Conservation (phyloP, 1,140 invertebrate species). For the Bombus cullumanus region DNA sequence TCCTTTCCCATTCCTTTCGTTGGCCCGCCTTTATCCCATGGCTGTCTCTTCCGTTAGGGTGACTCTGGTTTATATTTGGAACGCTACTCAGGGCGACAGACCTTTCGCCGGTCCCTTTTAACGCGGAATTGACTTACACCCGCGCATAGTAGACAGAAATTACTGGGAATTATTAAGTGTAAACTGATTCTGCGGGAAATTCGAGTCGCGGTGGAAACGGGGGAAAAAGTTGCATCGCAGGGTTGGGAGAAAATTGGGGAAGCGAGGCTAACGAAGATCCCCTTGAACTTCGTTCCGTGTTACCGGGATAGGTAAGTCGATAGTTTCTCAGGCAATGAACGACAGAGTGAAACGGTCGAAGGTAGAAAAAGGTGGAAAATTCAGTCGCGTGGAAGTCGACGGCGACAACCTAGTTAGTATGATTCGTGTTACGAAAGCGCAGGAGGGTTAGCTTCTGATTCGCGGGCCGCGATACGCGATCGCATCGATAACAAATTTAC, state of each 20-base stretch:
- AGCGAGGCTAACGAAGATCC: constrained; percentile 25
- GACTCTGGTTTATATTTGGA: constrained; percentile 22
- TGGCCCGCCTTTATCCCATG: background rate
- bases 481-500: constrained; percentile 28
- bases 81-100: background rate
- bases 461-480: background rate
- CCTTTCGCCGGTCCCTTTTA: constrained; percentile 13
- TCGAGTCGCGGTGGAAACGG: background rate
- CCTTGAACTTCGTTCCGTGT: constrained; percentile 10
- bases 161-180: constrained; percentile 37
- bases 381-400: background rate
- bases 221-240: background rate
- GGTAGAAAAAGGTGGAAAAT: background rate
- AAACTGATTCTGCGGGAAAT: constrained; percentile 28
- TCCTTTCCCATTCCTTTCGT: background rate
- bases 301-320: background rate
- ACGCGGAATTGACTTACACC: constrained; percentile 15
- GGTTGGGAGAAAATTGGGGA: background rate
- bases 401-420: background rate
- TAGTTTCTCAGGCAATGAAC: background rate
- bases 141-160: constrained; percentile 18
- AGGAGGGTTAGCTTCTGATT: background rate
- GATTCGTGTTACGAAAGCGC: constrained; percentile 2
- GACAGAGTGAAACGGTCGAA: background rate
- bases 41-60: background rate